Conservation (phyloP, 2,113 vertebrate species). For the Hemichromis elongatus region DNA sequence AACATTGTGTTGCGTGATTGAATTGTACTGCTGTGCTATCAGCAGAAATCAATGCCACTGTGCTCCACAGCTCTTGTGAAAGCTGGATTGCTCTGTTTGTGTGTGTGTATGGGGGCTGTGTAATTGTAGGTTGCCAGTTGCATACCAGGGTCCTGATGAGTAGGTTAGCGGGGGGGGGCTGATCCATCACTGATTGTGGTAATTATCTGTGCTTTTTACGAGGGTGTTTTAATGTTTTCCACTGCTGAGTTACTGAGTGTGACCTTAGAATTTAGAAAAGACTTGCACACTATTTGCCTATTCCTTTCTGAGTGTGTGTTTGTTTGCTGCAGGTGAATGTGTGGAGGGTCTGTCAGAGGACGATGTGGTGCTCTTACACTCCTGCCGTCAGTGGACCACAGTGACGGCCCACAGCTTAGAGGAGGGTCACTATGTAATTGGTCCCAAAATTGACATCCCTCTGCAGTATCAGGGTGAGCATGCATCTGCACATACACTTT, state of each 20-base stretch:
- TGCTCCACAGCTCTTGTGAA: slow-evolving; percentile 30
- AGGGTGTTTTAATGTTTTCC: slow-evolving; percentile 10
- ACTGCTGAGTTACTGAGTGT: neutral
- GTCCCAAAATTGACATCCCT: slow-evolving; percentile 96
- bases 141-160: slow-evolving; percentile 35
- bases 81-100: slow-evolving; percentile 10
- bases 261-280: neutral
- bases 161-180: slow-evolving; percentile 28
- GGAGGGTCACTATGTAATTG: slow-evolving; percentile 95
- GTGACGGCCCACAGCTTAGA: slow-evolving; percentile 95
- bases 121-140: slow-evolving; percentile 59
- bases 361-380: slow-evolving; percentile 90
- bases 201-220: slow-evolving; percentile 42
- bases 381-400: slow-evolving; percentile 96
- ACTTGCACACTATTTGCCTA: neutral
- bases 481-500: neutral
- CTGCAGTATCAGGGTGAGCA: slow-evolving; percentile 91
- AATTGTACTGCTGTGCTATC: slow-evolving; percentile 49
- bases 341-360: slow-evolving; percentile 89
- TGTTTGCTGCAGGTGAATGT: slow-evolving; percentile 78
- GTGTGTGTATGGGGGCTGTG: slow-evolving; percentile 3
- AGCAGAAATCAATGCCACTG: slow-evolving; percentile 57
- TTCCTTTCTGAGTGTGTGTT: neutral
- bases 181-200: slow-evolving; percentile 49
- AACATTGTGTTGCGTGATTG: slow-evolving; percentile 28